Evolutionary conservation across 2,797 vertebrate genomes (phyloP), one percentile per base, ranked within the genome.

Genomic region (Avahi laniger): DNA sequence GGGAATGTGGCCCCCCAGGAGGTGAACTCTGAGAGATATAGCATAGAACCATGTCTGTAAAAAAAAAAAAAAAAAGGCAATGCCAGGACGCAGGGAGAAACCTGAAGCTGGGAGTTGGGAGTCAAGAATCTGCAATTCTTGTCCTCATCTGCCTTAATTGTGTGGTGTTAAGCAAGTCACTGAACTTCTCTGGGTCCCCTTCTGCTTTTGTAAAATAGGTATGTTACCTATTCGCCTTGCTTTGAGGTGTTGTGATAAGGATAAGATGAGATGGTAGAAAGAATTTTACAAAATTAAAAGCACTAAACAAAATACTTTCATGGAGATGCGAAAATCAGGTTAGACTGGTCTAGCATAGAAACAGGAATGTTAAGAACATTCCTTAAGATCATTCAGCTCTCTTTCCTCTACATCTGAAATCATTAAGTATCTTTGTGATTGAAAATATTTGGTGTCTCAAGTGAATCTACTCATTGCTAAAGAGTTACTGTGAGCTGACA

Each of bases 401-500:
- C 43, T 92, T 95, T 86, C 33, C 41, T 91, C 2, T 85, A 46
- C 57, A 85, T 94, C 70, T 89, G 75, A 93, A 87, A n/a, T 97
- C 24, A 38, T 93, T 92, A 30, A 41, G 50, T 92, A 26, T 76
- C 41, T 94, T 95, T 93, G 50, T 92, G 35, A 65, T 89, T 69
- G 52, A 83, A 84, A 91, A 54, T 70, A 76, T 20, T 92, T 96
- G 69, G 13, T 92, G 65, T 94, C n/a, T 75, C 85, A 79, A 22
- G 46, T 82, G 73, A 41, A 73, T 41, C 41, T 75, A 11, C 20
- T 93, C 41, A 43, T 72, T 70, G 83, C 38, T 35, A 63, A 61
- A 93, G 76, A 79, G 18, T 3, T 94, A 46, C 59, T 41, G 46
- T 90, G 38, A 85, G 35, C 41, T 93, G 30, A 83, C 41, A 90